These are phyloP conservation scores for Theocolax elegans DNA, from an alignment of 1,140 invertebrate species.

Conservation along the genomic window DNA sequence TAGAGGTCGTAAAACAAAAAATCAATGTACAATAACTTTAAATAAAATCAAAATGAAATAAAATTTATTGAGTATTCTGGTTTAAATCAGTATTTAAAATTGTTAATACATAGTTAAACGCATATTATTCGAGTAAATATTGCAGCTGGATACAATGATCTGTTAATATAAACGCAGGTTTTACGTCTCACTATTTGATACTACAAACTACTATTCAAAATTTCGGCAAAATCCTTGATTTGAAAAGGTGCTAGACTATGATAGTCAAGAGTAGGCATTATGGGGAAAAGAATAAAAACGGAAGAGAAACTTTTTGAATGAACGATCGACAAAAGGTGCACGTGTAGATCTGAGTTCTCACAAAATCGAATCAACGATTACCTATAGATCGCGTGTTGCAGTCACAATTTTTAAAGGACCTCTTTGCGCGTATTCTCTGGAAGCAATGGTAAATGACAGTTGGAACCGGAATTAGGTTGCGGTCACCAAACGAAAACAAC, in stretches of 20 bases:
- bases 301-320: background rate
- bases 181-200: no score
- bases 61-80: no score
- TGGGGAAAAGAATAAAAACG: no score
- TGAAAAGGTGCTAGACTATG: no score
- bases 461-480: conserved; percentile 47
- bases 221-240: background rate
- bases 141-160: background rate
- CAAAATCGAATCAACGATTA: conserved; percentile 15
- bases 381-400: conserved; percentile 26
- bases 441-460: conserved; percentile 46
- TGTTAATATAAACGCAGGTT: no score
- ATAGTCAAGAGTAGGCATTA: no score
- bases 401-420: conserved; percentile 22
- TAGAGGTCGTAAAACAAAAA: no score
- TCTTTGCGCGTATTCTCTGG: background rate
- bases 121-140: background rate
- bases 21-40: no score
- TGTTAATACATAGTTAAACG: no score
- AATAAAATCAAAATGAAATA: no score
- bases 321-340: background rate
- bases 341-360: background rate
- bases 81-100: no score
- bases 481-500: conserved; percentile 44
- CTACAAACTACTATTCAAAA: background rate